Conservation (phyloP, 2,113 vertebrate species). For the Craseonycteris thonglongyai region DNA sequence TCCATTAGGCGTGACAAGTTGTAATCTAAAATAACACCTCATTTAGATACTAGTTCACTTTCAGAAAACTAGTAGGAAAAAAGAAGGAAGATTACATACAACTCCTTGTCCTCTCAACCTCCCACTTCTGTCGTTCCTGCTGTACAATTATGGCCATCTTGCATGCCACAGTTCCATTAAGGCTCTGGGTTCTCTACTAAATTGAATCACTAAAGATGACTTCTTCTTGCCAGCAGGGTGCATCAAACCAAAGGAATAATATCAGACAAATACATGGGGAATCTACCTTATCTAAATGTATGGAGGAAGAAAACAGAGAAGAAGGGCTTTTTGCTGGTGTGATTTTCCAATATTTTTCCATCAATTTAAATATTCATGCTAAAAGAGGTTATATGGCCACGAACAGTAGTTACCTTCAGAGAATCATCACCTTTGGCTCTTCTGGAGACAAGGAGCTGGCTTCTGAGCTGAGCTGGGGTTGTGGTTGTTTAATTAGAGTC, state of each 20-base stretch:
- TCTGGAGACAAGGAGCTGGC: neutral
- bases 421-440: neutral
- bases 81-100: neutral
- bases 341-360: neutral
- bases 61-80: neutral
- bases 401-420: neutral
- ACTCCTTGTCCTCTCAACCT: neutral
- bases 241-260: constrained; percentile 23
- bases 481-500: neutral
- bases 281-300: constrained; percentile 25
- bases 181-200: constrained; percentile 7
- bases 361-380: constrained; percentile 20
- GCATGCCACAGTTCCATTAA: constrained; percentile 50
- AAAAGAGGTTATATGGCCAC: neutral
- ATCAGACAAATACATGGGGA: neutral
- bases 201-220: constrained; percentile 38
- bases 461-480: neutral
- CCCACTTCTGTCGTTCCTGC: neutral
- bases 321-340: neutral
- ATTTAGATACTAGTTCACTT: constrained; percentile 23
- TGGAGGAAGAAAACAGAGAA: neutral
- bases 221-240: constrained; percentile 23
- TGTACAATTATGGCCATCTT: neutral
- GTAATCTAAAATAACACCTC: constrained; percentile 37
- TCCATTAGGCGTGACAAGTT: constrained; percentile 8